Base-by-base conservation (phyloP, 2,113 vertebrate species). In the Haemorhous mexicanus region DNA sequence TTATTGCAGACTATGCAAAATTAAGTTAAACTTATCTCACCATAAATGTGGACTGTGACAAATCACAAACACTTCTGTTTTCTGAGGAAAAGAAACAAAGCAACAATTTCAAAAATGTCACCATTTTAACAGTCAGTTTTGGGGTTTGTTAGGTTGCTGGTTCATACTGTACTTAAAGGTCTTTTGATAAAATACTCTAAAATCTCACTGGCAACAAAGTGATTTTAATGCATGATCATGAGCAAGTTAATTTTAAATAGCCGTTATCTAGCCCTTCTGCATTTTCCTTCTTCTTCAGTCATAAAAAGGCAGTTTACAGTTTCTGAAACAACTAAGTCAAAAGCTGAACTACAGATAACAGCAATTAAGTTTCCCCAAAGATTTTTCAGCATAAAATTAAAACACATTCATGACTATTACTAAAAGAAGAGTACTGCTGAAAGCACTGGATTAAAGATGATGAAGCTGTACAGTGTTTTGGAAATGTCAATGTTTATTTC, bases 401-500 rank as follows among this genome's bases (percentile, higher is more conserved):
- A 91, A 80, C 28, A 82, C 37, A 55, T 75, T 89, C 74, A 68
- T 20, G n/a, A 55, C 37, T 66, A 53, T 69, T 91, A 87, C 50
- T 79, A 58, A 80, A 91, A 83, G 21, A 63, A 94, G 89, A 80
- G 63, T 62, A 26, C 46, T 66, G n/a, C 46, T 70, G 55, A 94
- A 89, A 91, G 50, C 37, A 46, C 10, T n/a, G 50, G 50, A 91
- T 91, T 89, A 50, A 74, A 74, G 41, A 72, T 50, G 58, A 89
- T 35, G 39, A 79, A 93, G 46, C 9, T 66, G 27, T 68, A 87
- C 20, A 44, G 30, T 16, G 58, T 43, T 93, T 67, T 77, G 78
- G 63, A 94, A 95, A 95, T 80, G 78, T 69, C 93, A 84, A 14
- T 46, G 53, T 33, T 87, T 94, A 95, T 41, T 93, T 55, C 68